A percentile compares a stretch with the other conserved stretches of the same genome.
Evolutionary conservation across 2,113 vertebrate species (phyloP).

Genomic region (Euleptes europaea): DNA sequence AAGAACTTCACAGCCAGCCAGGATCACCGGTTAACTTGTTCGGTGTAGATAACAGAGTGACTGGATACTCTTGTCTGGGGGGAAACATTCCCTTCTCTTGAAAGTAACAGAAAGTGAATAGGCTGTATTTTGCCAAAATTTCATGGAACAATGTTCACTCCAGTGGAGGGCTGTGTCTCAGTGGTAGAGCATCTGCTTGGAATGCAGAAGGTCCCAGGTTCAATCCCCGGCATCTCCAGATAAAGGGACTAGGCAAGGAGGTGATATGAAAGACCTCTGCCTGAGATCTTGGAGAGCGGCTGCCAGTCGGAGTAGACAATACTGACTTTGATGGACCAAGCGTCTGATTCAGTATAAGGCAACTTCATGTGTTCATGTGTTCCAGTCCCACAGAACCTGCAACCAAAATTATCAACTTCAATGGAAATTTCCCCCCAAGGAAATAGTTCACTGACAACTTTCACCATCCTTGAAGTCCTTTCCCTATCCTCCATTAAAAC

Average conservation of each 20-base stretch:
- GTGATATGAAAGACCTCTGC: too few relatives aligned
- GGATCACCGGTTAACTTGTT: background rate
- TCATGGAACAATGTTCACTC: background rate
- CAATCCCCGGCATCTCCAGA: too few relatives aligned
- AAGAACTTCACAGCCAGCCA: background rate
- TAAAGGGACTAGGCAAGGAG: too few relatives aligned
- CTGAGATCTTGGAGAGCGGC: too few relatives aligned
- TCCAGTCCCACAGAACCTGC: background rate
- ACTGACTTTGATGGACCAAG: too few relatives aligned
- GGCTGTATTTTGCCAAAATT: background rate
- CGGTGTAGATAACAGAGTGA: background rate
- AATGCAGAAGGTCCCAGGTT: too few relatives aligned
- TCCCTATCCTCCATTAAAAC: background rate
- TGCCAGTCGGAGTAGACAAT: too few relatives aligned
- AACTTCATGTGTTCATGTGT: too few relatives aligned
- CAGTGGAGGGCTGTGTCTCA: too few relatives aligned
- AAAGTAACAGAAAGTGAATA: background rate
- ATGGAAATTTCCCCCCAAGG: background rate
- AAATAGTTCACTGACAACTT: background rate
- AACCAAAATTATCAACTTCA: background rate
- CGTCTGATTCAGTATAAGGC: too few relatives aligned
- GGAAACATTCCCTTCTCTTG: background rate
- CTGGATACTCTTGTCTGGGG: background rate
- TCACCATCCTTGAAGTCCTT: background rate
- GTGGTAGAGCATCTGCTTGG: too few relatives aligned